Evolutionary conservation across 2,113 vertebrate genomes (phyloP).

Genomic region (Bos taurus): DNA sequence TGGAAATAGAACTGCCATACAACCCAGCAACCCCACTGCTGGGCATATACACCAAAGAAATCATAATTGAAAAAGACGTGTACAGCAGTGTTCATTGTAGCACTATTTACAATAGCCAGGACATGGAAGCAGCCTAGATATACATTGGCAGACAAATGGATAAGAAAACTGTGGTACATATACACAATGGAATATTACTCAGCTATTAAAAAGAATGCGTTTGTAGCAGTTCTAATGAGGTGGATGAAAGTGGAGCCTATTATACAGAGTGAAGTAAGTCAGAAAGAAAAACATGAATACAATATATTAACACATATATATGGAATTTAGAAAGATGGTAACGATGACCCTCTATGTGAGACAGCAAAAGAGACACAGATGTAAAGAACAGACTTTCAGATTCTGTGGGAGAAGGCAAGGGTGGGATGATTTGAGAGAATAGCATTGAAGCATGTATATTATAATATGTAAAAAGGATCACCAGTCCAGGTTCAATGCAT

Average conservation of each 20-base stretch:
- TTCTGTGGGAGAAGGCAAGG: neutral
- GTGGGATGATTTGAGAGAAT: neutral
- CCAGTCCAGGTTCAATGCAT: neutral
- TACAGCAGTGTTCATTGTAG: rapidly evolving
- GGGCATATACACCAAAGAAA: neutral
- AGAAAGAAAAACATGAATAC: neutral
- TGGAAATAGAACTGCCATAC: neutral
- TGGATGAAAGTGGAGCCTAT: neutral
- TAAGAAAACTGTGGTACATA: neutral
- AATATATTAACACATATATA: neutral
- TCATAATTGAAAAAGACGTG: rapidly evolving
- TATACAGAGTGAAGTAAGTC: neutral
- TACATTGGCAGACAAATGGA: neutral
- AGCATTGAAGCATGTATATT: neutral
- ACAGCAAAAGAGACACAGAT: neutral
- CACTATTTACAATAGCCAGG: neutral
- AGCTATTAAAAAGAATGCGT: neutral
- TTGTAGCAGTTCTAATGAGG: neutral
- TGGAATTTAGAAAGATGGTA: neutral
- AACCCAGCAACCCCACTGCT: neutral
- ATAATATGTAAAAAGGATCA: neutral
- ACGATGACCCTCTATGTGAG: neutral
- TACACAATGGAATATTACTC: neutral
- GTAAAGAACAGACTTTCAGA: neutral
- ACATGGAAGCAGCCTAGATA: neutral